Evolutionary conservation across 2,113 vertebrate genomes (phyloP).

Genomic region (Taxidea taxus): DNA sequence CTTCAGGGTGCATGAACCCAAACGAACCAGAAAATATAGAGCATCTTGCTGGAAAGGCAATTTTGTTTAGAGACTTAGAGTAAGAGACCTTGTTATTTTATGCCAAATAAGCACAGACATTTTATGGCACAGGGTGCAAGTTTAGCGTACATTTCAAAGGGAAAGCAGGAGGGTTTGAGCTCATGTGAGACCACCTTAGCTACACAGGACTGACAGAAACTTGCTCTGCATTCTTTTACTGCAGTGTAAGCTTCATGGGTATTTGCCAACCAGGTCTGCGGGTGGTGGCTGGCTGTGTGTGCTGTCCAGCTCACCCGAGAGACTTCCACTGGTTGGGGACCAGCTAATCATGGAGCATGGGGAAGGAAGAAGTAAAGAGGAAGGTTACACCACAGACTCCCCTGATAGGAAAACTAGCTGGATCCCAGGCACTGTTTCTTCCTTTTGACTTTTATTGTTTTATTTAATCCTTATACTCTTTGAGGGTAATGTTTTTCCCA

Average conservation of each 20-base stretch:
- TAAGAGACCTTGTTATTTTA: background rate
- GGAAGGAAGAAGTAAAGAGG: background rate
- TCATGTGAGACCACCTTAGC: background rate
- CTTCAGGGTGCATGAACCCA: background rate
- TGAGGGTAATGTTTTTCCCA: background rate
- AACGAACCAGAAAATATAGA: background rate
- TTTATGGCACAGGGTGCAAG: background rate
- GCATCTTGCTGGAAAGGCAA: background rate
- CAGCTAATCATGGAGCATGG: fast-evolving
- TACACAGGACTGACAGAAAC: fast-evolving
- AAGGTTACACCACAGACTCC: fast-evolving
- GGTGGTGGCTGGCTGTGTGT: background rate
- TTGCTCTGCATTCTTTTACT: no score
- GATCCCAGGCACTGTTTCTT: background rate
- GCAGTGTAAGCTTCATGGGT: background rate
- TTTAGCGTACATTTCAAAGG: background rate
- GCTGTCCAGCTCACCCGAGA: fast-evolving
- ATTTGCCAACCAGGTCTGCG: background rate
- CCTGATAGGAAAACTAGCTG: background rate
- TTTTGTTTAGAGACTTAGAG: background rate
- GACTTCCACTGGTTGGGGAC: fast-evolving
- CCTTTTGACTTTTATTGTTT: background rate
- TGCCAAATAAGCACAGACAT: background rate
- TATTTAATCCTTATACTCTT: background rate
- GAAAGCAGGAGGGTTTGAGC: background rate